Base-by-base conservation (phyloP, 2,113 vertebrate species). In the Syngnathus scovelli region DNA sequence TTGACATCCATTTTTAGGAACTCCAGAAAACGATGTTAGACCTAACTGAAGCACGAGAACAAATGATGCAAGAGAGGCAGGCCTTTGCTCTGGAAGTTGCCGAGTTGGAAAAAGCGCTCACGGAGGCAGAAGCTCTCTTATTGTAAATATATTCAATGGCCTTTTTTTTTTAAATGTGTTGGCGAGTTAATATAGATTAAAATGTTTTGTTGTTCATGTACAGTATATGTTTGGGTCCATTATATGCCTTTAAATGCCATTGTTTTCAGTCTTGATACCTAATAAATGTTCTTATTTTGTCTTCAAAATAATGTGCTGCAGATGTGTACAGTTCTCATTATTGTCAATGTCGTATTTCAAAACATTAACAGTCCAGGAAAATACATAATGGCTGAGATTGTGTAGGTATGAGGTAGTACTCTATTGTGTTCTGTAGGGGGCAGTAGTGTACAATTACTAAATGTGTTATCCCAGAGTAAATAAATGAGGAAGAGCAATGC, bases 71-170 rank as follows among this genome's bases (percentile, higher is more conserved):
- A 51, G 89, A 92, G 12, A 71, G 82, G n/a, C 74, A 90, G 69
- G 64, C 54, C 37, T 89, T 92, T 64, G 78, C 72, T 7, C 44
- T 72, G 70, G 78, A 90, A 51, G 83, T 77, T 18, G 79, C 83
- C 43, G 79, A 86, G 52, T 77, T 89, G 72, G 85, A 92, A 73
- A 75, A 75, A 49, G 79, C 85, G 63, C 74, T 92, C 10, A 74
- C 81, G 55, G 86, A 89, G 55, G 89, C 89, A 19, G 88, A 91
- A 60, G 70, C 7, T 21, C 85, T 79, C 51, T 38, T 81, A 75
- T 70, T 58, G 1, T 75, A 78, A 74, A 82, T 21, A 27, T 61
- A 27, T 55, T 7, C 1, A 21, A 33, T 41, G 16, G 38, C 60
- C n/a, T 48, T 4, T 54, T 54, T 18, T 27, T 54, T 19, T 33